Evolutionary conservation across 2,113 vertebrate genomes (phyloP), one percentile per base, ranked within the genome.

Genomic region (Dipodomys stephensi): DNA sequence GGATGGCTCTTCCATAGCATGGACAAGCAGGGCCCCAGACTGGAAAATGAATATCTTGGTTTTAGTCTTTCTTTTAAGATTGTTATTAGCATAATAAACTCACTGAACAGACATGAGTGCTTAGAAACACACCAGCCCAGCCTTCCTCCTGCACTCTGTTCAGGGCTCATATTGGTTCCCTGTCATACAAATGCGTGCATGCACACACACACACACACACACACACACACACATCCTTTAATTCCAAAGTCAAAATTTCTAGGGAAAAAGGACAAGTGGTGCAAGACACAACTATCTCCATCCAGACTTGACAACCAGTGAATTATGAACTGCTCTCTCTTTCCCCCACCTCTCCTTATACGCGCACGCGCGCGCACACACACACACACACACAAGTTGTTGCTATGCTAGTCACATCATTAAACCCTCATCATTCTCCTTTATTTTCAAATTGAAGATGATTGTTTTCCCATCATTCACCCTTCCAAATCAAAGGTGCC

Each of bases 401-500:
- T 5, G 20, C 20, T 5, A 1, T 4, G 10, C 76, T 1, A 0
- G n/a, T 22, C 64, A 39, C 27, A 7, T 6, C 13, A 7, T 16
- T 7, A 39, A 46, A 10, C 23, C 60, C 32, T 6, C 18, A 0
- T 3, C 68, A 2, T 27, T 32, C 2, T 4, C 35, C 39, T 15
- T 9, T 22, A 49, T 62, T 73, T 82, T 76, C 81, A 16, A 25
- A 2, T 19, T n/a, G 5, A 9, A 64, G 74, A 3, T 5, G 27
- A 44, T 15, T 25, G 23, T 20, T 53, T 7, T 71, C 11, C 20
- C 35, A 1, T 23, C 87, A 7, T 2, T 60, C 80, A 71, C 6
- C n/a, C 18, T 87, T 49, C 89, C 76, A 94, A 91, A 94, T 97
- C 94, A 96, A 95, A 98, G 94, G 53, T 15, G 95, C 92, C 78